phyloP scores from a whole-genome alignment of 2,797 vertebrate genomes.

The Tragopan temminckii region DNA sequence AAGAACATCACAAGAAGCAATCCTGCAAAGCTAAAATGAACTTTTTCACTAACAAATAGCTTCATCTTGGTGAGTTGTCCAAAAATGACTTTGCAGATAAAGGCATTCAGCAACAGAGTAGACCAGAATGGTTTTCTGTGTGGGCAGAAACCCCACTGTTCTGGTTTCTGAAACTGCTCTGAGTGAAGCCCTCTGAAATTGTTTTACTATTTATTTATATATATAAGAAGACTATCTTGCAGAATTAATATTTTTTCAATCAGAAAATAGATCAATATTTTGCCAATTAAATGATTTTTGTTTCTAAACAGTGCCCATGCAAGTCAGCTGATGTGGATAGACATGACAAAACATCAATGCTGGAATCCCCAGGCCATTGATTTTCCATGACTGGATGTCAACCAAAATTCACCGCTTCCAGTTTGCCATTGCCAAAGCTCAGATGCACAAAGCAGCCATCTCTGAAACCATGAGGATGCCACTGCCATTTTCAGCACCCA shows the following conservation, averaged over 20 bases:
- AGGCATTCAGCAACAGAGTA: background rate
- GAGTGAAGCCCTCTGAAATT: background rate
- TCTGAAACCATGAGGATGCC: background rate
- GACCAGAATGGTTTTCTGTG: background rate
- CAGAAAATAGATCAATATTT: background rate
- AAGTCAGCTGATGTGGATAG: background rate
- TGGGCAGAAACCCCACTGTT: background rate
- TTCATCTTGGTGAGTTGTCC: background rate
- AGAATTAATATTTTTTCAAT: background rate
- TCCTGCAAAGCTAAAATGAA: background rate
- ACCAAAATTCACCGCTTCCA: background rate
- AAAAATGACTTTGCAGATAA: background rate
- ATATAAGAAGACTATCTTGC: background rate
- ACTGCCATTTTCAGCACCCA: background rate
- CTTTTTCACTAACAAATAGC: background rate
- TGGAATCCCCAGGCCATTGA: background rate
- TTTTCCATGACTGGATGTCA: background rate
- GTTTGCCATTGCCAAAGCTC: slow-evolving; percentile 36
- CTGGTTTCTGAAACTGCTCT: background rate
- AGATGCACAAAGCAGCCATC: slow-evolving; percentile 43
- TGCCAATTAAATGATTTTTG: background rate
- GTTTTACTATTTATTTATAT: background rate
- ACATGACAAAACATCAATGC: background rate
- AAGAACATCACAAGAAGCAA: background rate
- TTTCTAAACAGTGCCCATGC: background rate